phyloP scores from a whole-genome alignment of 1,140 invertebrate species.

The Drosophila dunni region DNA sequence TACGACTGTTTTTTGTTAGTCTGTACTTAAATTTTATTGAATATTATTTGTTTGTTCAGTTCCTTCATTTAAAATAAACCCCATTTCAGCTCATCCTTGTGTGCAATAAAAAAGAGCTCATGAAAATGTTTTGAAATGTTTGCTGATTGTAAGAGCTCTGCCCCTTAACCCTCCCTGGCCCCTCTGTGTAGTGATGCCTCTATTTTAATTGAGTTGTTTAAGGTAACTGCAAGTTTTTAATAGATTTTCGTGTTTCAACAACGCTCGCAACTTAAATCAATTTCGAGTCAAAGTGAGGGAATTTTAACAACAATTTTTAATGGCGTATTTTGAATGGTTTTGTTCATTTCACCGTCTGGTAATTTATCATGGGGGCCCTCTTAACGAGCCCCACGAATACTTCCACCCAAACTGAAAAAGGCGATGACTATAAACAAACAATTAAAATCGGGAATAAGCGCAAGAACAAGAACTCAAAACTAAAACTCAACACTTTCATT shows the following conservation, averaged over 20 bases:
- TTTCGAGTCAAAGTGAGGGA: conserved; percentile 55
- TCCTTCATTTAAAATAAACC: conserved; percentile 50
- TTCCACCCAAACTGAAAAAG: conserved; percentile 19
- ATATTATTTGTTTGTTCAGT: conserved; percentile 62
- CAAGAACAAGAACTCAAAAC: conserved; percentile 67
- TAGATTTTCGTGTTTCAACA: conserved; percentile 71
- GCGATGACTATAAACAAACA: conserved; percentile 80
- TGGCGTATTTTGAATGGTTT: conserved; percentile 72
- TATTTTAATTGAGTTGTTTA: conserved; percentile 75
- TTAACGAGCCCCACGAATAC: conserved; percentile 57
- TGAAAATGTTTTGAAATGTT: conserved; percentile 68
- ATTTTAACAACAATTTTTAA: conserved; percentile 65
- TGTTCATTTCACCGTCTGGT: conserved; percentile 57
- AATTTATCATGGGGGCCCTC: conserved; percentile 70
- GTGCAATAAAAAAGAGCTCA: conserved; percentile 42
- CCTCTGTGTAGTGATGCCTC: background rate
- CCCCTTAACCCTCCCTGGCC: background rate
- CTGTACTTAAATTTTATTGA: conserved; percentile 67
- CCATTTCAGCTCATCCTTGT: conserved; percentile 16
- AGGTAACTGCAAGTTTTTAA: conserved; percentile 70
- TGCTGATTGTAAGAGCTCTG: conserved; percentile 9
- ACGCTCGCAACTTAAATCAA: conserved; percentile 72
- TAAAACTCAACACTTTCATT: conserved; percentile 82
- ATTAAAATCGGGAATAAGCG: conserved; percentile 67
- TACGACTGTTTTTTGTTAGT: conserved; percentile 10